phyloP scores from a whole-genome alignment of 1,140 invertebrate genomes.

The Saxidomus purpurata region DNA sequence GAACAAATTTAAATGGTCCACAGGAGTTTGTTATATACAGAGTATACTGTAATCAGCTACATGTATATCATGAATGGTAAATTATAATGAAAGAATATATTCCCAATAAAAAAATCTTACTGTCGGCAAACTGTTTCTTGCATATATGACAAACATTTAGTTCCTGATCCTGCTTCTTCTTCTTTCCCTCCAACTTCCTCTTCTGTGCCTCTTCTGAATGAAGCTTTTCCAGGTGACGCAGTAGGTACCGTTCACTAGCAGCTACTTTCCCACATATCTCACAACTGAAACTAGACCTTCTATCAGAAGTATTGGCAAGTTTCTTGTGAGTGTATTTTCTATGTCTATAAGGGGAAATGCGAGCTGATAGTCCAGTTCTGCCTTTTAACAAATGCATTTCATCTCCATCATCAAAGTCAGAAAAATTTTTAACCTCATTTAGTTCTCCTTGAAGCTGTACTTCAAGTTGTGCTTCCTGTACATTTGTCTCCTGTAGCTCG shows the following conservation, averaged over 20 bases:
- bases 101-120: conserved; percentile 24
- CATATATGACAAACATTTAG: conserved; percentile 3
- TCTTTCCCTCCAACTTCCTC: background rate
- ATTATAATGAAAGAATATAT: no score
- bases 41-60: no score
- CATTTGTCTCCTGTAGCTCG: no score
- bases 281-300: background rate
- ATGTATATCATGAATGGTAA: no score
- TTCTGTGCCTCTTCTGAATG: background rate
- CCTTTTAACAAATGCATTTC: no score
- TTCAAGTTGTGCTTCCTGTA: no score
- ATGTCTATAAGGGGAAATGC: no score
- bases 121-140: conserved; percentile 26
- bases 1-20: no score
- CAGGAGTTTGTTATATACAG: no score
- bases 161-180: background rate
- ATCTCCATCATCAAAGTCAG: no score
- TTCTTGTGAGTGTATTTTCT: background rate
- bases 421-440: no score
- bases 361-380: no score
- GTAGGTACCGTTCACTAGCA: background rate
- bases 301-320: background rate
- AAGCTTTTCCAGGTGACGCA: background rate
- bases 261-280: conserved; percentile 3
- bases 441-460: background rate